phyloP scores from a whole-genome alignment of 2,888 invertebrate species.

The Crossocerus cetratus region DNA sequence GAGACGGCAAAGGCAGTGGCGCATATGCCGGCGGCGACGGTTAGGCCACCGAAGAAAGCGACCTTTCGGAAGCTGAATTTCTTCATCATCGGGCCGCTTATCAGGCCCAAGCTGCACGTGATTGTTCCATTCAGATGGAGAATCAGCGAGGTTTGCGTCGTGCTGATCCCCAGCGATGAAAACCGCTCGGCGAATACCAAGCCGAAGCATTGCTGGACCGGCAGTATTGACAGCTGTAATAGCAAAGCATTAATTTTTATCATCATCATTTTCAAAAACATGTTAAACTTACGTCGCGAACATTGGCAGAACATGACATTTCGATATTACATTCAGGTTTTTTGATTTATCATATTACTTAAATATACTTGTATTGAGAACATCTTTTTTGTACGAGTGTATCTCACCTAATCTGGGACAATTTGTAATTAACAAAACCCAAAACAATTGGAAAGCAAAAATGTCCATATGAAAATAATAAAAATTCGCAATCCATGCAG shows the following conservation, averaged over 20 bases:
- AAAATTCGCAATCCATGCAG: too few species aligned
- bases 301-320: too few species aligned
- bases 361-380: too few species aligned
- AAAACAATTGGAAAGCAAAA: too few species aligned
- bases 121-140: conserved; percentile 76
- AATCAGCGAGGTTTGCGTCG: conserved; percentile 75
- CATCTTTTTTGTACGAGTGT: too few species aligned
- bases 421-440: too few species aligned
- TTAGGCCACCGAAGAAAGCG: conserved; percentile 68
- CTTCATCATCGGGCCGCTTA: conserved; percentile 76
- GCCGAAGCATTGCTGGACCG: conserved; percentile 76
- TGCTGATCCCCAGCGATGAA: conserved; percentile 68
- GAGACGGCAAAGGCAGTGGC: conserved; percentile 72
- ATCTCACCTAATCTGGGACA: too few species aligned
- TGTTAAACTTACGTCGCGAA: too few species aligned
- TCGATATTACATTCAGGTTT: too few species aligned
- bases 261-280: too few species aligned
- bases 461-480: too few species aligned
- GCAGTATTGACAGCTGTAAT: conserved; percentile 71
- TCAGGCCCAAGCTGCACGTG: conserved; percentile 74
- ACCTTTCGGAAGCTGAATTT: conserved; percentile 72
- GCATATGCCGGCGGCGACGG: conserved; percentile 72
- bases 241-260: not conserved
- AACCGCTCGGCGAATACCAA: conserved; percentile 76
- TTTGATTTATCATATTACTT: too few species aligned